Conservation (phyloP, 2,888 invertebrate species). For the Nemoura dubitans region DNA sequence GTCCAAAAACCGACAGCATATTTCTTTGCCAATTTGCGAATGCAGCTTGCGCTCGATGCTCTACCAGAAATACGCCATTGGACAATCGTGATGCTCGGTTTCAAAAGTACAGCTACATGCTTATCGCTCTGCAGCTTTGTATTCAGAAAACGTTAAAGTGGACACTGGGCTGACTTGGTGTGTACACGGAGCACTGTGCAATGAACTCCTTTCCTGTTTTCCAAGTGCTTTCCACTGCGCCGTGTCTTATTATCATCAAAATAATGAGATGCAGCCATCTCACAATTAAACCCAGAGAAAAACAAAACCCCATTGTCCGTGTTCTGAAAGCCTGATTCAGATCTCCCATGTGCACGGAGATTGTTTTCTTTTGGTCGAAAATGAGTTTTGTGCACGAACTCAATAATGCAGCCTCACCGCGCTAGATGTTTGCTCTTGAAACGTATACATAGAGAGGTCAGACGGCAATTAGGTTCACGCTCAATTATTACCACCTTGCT, state of each 20-base stretch:
- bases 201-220: constrained; percentile 4
- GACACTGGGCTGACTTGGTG: background rate
- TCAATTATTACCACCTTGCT: background rate
- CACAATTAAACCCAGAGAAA: background rate
- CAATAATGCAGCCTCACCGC: background rate
- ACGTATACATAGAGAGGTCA: background rate
- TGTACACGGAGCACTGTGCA: background rate
- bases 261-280: background rate
- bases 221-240: background rate
- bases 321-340: background rate
- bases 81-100: background rate
- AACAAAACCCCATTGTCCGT: background rate
- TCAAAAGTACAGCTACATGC: background rate
- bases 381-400: background rate
- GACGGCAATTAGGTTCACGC: background rate
- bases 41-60: background rate
- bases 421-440: background rate
- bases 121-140: background rate
- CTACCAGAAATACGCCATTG: background rate
- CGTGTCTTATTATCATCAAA: background rate
- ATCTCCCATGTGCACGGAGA: background rate
- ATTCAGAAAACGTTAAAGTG: background rate
- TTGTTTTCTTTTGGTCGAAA: background rate
- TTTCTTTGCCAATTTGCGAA: background rate
- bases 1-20: background rate